Evolutionary conservation across 2,888 invertebrate genomes (phyloP), one percentile per base, ranked within the genome.

Genomic region (Hipparchia sbordonii): DNA sequence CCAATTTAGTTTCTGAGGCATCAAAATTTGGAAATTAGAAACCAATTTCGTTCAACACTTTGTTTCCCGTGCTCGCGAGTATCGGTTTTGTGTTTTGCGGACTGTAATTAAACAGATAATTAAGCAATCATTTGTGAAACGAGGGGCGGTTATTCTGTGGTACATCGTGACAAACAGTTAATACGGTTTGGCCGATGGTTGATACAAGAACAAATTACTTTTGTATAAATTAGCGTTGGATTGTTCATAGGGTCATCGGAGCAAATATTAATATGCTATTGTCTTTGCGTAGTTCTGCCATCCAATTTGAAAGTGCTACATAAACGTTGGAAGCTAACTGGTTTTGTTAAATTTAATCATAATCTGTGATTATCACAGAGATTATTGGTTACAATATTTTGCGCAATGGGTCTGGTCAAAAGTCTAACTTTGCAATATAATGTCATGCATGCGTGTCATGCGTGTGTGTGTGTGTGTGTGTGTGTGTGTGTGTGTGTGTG

Each of bases 51-150:
- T 71, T 74, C 77, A 79, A 77, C 72, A 68, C 68, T 74, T 72
- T 73, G 73, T 73, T 65, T 63, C 57, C 71, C 74, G 78, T 79
- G 75, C 76, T 39, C 39, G 39, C 76, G 75, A 77, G 74, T 78
- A 80, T 82, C 76, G 81, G 79, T 79, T 80, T 84, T 81, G 82
- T 81, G 83, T 83, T 80, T 82, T 81, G 82, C 76, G 84, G 82
- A 74, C 79, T 77, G 80, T 82, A 85, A 88, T 88, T 87, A 84
- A 82, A 81, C 84, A 83, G 82, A 84, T 85, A 86, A 89, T 89
- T 85, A 84, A 82, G 80, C 79, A 77, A 76, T 78, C 79, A 77
- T 80, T 82, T 80, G 79, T 73, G 73, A 72, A 79, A 75, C 72
- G 73, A 74, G 71, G 56, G 75, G 69, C 68, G 75, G 67, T 73